phyloP scores from a whole-genome alignment of 2,113 vertebrate species.

The Psittacara wagleri region DNA sequence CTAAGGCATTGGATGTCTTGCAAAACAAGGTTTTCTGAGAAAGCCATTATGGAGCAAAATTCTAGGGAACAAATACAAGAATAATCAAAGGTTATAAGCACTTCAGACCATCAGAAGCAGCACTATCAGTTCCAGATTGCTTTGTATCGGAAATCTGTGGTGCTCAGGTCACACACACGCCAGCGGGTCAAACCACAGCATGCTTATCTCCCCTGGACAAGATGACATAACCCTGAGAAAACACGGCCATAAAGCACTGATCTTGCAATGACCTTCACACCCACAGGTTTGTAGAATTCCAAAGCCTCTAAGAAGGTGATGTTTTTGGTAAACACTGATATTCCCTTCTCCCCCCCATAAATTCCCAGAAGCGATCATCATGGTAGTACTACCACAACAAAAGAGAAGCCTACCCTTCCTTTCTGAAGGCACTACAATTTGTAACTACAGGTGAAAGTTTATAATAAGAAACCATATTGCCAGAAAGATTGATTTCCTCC shows the following conservation, averaged over 20 bases:
- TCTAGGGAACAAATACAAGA: not conserved
- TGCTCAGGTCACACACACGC: not conserved
- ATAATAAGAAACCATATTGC: not conserved
- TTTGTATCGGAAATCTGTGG: fast-evolving
- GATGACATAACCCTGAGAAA: not conserved
- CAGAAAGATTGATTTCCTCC: not conserved
- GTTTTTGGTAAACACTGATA: not conserved
- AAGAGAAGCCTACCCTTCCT: not conserved
- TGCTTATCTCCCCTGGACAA: not conserved
- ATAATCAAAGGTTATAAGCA: not conserved
- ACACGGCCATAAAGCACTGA: not conserved
- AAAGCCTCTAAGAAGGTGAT: not conserved
- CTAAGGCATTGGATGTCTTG: not conserved
- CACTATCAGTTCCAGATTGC: not conserved
- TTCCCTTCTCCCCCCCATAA: not conserved
- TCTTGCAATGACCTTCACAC: not conserved
- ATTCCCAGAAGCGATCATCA: not conserved
- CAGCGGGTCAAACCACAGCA: not conserved
- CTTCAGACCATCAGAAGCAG: not conserved
- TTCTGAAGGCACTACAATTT: not conserved
- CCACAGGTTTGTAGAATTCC: not conserved
- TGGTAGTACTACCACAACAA: not conserved
- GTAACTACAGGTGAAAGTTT: not conserved
- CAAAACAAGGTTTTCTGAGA: not conserved
- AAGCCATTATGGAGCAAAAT: not conserved